Conservation (phyloP, 2,888 invertebrate species). For the Dusona sp. region DNA sequence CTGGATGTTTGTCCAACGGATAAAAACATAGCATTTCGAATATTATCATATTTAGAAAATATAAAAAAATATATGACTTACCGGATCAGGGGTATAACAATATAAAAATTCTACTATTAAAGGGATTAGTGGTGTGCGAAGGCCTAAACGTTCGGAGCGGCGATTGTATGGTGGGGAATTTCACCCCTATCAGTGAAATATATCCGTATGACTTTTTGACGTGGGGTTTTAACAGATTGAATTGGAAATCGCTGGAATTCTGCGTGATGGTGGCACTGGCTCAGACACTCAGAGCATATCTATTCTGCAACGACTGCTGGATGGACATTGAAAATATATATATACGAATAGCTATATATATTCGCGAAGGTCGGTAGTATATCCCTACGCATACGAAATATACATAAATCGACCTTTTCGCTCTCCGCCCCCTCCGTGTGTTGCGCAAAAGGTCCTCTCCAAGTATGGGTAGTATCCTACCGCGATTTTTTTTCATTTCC, state of each 20-base stretch:
- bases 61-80: background rate
- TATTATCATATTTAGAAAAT: background rate
- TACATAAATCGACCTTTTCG: conserved; percentile 64
- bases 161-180: conserved; percentile 19
- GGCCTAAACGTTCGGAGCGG: conserved; percentile 1
- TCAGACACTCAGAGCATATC: conserved; percentile 80
- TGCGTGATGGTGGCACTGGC: conserved; percentile 73
- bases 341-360: conserved; percentile 49
- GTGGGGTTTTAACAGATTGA: conserved; percentile 83
- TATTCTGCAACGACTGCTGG: conserved; percentile 78
- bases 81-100: background rate
- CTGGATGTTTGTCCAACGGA: too few species aligned
- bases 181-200: conserved; percentile 78
- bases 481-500: conserved; percentile 49
- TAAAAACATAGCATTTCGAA: too few species aligned
- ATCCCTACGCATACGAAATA: conserved; percentile 57
- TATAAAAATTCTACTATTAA: background rate
- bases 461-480: conserved; percentile 50
- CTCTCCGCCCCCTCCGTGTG: conserved; percentile 43
- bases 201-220: conserved; percentile 82
- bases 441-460: conserved; percentile 52
- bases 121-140: background rate
- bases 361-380: conserved; percentile 42
- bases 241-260: conserved; percentile 80
- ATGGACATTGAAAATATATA: conserved; percentile 68